Percentiles rank a stretch among this genome's conserved stretches.
Evolutionary conservation across 2,113 vertebrate genomes (phyloP).

Genomic region (Micronycteris hirsuta): DNA sequence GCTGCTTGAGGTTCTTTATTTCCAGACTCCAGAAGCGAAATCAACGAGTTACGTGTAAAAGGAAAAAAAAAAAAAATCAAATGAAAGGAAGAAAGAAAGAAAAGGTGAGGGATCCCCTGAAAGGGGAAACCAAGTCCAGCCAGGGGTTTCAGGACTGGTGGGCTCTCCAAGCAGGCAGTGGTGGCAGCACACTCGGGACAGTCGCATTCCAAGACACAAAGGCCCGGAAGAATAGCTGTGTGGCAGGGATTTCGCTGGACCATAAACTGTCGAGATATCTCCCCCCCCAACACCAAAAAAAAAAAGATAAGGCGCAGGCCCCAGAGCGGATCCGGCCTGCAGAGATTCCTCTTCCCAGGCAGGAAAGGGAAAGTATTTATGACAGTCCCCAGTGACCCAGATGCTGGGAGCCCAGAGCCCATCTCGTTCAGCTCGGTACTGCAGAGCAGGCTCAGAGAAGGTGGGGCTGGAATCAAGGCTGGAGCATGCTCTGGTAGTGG

Average conservation of each 20-base stretch:
- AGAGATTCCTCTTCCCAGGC: slow-evolving; percentile 30
- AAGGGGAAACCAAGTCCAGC: slow-evolving; percentile 42
- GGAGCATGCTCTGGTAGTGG: not conserved
- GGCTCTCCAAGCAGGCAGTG: not conserved
- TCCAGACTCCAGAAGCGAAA: slow-evolving; percentile 38
- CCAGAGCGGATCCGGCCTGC: not conserved
- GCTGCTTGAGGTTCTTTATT: slow-evolving; percentile 53
- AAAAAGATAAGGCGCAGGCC: slow-evolving; percentile 67
- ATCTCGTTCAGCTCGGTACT: not conserved
- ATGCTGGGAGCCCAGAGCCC: slow-evolving; percentile 16
- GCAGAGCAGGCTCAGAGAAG: not conserved
- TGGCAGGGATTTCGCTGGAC: slow-evolving; percentile 67
- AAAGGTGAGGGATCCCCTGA: not conserved
- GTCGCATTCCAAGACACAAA: slow-evolving; percentile 69
- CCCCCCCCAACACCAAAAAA: not conserved
- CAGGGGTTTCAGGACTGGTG: not conserved
- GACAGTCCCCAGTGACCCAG: slow-evolving; percentile 39
- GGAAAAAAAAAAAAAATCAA: not conserved
- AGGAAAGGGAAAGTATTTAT: slow-evolving; percentile 50
- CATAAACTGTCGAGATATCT: slow-evolving; percentile 63
- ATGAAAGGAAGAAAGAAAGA: not conserved
- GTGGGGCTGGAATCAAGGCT: slow-evolving; percentile 7
- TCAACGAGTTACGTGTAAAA: slow-evolving; percentile 43
- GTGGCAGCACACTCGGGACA: slow-evolving; percentile 45
- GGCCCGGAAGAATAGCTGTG: slow-evolving; percentile 72